phyloP scores from a whole-genome alignment of 2,888 invertebrate genomes.

The Seira ritae region DNA sequence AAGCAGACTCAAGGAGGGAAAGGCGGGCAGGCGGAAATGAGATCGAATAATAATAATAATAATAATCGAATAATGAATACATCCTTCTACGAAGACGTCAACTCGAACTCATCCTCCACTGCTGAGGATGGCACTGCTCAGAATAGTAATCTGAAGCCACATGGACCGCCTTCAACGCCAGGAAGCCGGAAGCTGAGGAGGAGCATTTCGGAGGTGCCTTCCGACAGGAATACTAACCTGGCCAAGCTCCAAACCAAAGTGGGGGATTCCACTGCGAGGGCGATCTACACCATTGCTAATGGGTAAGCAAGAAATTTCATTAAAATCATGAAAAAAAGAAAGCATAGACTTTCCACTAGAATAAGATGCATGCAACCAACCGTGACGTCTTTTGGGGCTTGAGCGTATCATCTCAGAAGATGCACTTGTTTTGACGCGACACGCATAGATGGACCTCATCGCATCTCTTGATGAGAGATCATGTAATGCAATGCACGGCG shows the following conservation, averaged over 20 bases:
- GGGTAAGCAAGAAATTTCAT: slow-evolving; percentile 54
- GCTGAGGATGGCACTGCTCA: slow-evolving; percentile 24
- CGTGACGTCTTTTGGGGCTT: not conserved
- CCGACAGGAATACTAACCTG: slow-evolving; percentile 63
- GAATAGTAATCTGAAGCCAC: not conserved
- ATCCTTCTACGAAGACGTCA: slow-evolving; percentile 41
- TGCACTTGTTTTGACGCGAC: not conserved
- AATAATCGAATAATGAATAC: slow-evolving; percentile 43
- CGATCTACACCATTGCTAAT: slow-evolving; percentile 70
- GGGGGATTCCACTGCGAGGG: slow-evolving; percentile 63
- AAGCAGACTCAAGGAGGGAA: not conserved
- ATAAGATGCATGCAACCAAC: not conserved
- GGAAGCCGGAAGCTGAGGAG: slow-evolving; percentile 68
- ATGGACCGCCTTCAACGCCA: not conserved
- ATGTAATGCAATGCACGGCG: not conserved
- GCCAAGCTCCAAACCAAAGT: slow-evolving; percentile 69
- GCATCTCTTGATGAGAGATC: not conserved
- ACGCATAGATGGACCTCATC: not conserved
- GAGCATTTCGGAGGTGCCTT: slow-evolving; percentile 71
- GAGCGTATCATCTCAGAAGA: not conserved
- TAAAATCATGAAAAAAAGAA: not conserved
- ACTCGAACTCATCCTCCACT: not conserved
- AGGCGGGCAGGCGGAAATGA: not conserved
- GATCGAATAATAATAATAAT: slow-evolving; percentile 38
- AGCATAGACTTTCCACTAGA: not conserved